phyloP scores from a whole-genome alignment of 2,888 invertebrate genomes.

The Rambutsinella grinnellia region DNA sequence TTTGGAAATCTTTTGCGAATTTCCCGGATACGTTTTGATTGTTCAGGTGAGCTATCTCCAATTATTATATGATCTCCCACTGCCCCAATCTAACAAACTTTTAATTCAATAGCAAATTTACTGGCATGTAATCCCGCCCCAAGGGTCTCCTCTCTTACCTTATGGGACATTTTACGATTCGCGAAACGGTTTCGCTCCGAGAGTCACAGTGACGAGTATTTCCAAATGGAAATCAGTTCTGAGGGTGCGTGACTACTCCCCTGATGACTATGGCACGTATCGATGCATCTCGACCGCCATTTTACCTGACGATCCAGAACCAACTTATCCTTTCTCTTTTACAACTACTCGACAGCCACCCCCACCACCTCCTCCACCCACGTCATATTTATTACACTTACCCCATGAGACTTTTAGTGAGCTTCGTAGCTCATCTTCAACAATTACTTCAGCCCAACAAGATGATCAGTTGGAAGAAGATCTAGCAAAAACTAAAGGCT shows the following conservation, averaged over 20 bases:
- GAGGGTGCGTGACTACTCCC: conserved; percentile 55
- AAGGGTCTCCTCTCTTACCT: conserved; percentile 58
- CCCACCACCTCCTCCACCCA: conserved; percentile 9
- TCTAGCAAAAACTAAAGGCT: neutral
- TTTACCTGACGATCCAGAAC: conserved; percentile 54
- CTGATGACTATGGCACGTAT: conserved; percentile 63
- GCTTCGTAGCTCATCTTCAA: conserved; percentile 7
- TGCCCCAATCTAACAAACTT: neutral
- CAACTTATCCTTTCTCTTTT: too few relatives aligned
- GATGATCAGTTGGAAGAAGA: neutral
- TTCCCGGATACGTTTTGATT: conserved; percentile 59
- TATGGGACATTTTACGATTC: conserved; percentile 64
- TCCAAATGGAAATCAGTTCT: conserved; percentile 62
- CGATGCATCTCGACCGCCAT: conserved; percentile 63
- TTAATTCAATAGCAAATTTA: conserved; percentile 58
- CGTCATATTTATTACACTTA: neutral
- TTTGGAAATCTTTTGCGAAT: conserved; percentile 62
- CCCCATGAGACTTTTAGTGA: conserved; percentile 16
- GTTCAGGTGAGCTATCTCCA: conserved; percentile 57
- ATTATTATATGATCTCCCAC: neutral
- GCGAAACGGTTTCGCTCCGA: conserved; percentile 60
- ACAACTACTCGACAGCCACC: conserved; percentile 6
- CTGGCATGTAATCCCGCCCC: conserved; percentile 61
- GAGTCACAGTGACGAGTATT: conserved; percentile 50
- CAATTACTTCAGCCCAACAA: neutral